Conservation (phyloP, 2,113 vertebrate genomes). For the Merops nubicus region DNA sequence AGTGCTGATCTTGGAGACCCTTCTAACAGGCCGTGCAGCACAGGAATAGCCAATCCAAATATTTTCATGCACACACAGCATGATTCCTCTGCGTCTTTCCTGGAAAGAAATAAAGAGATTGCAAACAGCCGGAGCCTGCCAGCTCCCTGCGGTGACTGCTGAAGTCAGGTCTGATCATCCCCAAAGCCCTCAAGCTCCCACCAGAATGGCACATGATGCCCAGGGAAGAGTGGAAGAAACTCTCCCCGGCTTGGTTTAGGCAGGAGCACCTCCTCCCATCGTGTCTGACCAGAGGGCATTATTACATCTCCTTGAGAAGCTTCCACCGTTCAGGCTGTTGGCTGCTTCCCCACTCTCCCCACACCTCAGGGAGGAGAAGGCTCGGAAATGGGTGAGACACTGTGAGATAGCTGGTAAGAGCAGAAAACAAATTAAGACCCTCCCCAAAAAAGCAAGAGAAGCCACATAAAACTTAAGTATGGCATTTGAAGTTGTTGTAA, state of each 20-base stretch:
- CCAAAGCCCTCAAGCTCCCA: background rate
- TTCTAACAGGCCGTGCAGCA: background rate
- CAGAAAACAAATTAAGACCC: background rate
- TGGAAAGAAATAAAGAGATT: conserved; percentile 15
- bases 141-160: background rate
- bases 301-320: background rate
- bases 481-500: background rate
- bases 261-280: background rate
- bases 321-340: background rate
- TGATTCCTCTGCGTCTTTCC: background rate
- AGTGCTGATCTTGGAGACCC: conserved; percentile 48
- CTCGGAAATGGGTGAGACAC: background rate
- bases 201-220: background rate
- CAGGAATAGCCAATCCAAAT: background rate
- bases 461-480: background rate
- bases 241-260: background rate
- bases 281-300: background rate
- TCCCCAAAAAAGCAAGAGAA: background rate
- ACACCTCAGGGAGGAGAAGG: background rate
- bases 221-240: background rate
- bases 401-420: background rate
- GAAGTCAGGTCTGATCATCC: background rate
- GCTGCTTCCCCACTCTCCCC: background rate
- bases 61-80: background rate
- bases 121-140: background rate